A percentile compares a stretch with the other conserved stretches of the same genome.
Evolutionary conservation across 53 echinoderm and acorn worm genomes (phyloP).

Genomic region (Luidia sarsii): DNA sequence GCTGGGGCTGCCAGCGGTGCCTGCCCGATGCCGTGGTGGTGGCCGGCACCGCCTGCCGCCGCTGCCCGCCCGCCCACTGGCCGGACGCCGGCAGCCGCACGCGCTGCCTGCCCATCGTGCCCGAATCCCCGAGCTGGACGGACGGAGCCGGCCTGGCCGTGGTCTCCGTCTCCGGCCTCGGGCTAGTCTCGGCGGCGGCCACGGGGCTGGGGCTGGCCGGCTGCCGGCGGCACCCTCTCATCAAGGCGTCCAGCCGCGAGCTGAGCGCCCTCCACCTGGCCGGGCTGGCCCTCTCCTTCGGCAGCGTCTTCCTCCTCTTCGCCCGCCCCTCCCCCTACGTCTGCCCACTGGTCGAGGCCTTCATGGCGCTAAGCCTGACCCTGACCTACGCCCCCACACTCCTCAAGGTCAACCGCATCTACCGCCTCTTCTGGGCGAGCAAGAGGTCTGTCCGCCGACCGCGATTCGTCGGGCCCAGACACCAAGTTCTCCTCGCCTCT

Average conservation of each 20-base stretch:
- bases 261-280: not conserved
- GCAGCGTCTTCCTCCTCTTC: not conserved
- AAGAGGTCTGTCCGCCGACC: constrained; percentile 51
- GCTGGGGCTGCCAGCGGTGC: constrained; percentile 43
- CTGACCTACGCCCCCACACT: constrained; percentile 52
- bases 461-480: constrained; percentile 26
- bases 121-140: constrained; percentile 36
- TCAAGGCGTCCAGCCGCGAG: constrained; percentile 56
- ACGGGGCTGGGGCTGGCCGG: constrained; percentile 3
- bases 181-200: constrained; percentile 19
- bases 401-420: constrained; percentile 62
- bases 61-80: constrained; percentile 52
- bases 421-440: constrained; percentile 39
- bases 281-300: not conserved
- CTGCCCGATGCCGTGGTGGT: constrained; percentile 27
- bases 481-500: constrained; percentile 8
- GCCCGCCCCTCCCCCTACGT: not conserved
- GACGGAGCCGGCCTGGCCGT: constrained; percentile 41
- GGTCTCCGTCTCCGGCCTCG: constrained; percentile 21
- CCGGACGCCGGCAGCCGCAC: constrained; percentile 66
- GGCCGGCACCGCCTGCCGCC: constrained; percentile 28
- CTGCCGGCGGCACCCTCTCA: constrained; percentile 23
- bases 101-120: constrained; percentile 44
- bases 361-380: constrained; percentile 37
- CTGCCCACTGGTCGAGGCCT: not conserved